These are phyloP conservation scores for Eubasilissa splendida DNA, from an alignment of 2,888 invertebrate species.

Conservation along the genomic window DNA sequence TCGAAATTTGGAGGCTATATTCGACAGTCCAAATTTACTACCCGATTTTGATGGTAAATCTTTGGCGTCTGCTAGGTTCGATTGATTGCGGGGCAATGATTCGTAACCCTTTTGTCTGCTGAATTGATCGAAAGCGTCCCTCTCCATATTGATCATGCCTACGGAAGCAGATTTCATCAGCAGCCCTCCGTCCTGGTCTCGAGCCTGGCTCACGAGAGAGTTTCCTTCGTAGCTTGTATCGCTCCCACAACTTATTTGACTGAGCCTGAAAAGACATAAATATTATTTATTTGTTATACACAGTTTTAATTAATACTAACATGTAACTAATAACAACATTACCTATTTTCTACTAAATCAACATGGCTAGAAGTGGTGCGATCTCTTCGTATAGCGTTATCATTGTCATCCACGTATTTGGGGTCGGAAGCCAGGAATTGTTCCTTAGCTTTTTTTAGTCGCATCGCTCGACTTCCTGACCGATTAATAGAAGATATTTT, in stretches of 20 bases:
- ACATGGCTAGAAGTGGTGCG: conserved; percentile 48
- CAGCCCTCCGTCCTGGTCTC: conserved; percentile 64
- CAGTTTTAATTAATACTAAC: not conserved
- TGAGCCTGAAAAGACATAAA: conserved; percentile 64
- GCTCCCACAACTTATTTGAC: conserved; percentile 78
- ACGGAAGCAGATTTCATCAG: conserved; percentile 83
- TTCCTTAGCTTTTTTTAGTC: conserved; percentile 80
- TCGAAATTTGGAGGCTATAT: conserved; percentile 75
- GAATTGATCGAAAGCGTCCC: conserved; percentile 74
- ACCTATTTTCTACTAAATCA: conserved; percentile 58
- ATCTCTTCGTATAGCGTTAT: conserved; percentile 51
- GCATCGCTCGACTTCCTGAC: conserved; percentile 71
- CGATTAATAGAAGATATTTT: conserved; percentile 35
- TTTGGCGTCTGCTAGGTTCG: conserved; percentile 17
- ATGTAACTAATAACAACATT: not conserved
- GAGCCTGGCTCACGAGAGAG: conserved; percentile 52
- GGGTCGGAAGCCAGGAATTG: conserved; percentile 72
- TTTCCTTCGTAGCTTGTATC: conserved; percentile 69
- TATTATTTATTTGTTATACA: not conserved
- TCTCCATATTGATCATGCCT: conserved; percentile 83
- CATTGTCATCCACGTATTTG: conserved; percentile 48
- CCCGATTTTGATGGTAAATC: conserved; percentile 54
- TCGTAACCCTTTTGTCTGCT: conserved; percentile 70
- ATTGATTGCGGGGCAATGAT: conserved; percentile 67
- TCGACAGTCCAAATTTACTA: conserved; percentile 70